Percentiles rank a stretch among this genome's conserved stretches.
These are phyloP conservation scores for Meloidogyne floridensis DNA, from an alignment of 1,140 invertebrate species.

Conservation along the genomic window DNA sequence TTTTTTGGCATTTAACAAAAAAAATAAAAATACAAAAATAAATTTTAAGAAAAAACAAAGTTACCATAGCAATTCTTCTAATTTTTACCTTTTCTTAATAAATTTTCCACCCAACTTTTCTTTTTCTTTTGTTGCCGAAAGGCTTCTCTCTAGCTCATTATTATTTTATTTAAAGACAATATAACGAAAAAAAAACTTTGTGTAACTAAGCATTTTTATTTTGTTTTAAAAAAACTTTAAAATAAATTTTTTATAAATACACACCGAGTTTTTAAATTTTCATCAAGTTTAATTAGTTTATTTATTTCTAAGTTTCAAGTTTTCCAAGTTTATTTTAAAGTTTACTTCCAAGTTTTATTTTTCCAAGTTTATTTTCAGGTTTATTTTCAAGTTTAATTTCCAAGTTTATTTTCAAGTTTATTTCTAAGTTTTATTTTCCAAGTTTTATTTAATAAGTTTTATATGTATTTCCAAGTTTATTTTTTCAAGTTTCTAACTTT, in stretches of 20 bases:
- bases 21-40: background rate
- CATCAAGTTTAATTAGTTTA: too few relatives aligned
- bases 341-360: too few relatives aligned
- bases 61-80: conserved; percentile 2
- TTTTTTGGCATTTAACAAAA: too few relatives aligned
- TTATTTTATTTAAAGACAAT: background rate
- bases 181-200: background rate
- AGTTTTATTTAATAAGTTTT: background rate
- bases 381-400: too few relatives aligned
- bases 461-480: background rate
- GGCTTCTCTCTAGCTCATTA: background rate
- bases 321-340: too few relatives aligned
- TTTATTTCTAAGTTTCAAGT: too few relatives aligned
- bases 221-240: background rate
- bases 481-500: background rate
- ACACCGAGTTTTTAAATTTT: too few relatives aligned
- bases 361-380: too few relatives aligned
- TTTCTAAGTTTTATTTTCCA: background rate
- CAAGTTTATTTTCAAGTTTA: background rate
- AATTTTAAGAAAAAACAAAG: background rate
- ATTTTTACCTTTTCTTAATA: background rate
- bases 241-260: too few relatives aligned
- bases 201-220: background rate
- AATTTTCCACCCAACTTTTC: background rate
- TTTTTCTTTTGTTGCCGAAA: conserved; percentile 7